These are phyloP conservation scores for Monarcha castaneiventris DNA, from an alignment of 2,113 vertebrate species.

Conservation along the genomic window DNA sequence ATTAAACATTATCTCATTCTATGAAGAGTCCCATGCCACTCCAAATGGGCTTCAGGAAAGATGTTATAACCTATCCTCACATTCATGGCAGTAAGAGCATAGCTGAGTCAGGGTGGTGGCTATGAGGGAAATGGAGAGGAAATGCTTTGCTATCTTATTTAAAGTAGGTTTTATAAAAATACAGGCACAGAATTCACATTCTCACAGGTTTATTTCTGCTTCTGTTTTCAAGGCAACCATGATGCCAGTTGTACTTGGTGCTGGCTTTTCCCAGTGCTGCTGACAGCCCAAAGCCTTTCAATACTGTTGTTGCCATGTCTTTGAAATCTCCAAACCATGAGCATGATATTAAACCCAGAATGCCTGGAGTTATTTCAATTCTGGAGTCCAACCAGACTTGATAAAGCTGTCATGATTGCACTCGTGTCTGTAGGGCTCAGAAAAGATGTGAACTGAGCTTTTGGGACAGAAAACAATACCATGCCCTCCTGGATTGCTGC, in stretches of 20 bases:
- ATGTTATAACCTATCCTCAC: neutral
- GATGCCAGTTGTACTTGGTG: neutral
- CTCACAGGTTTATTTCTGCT: neutral
- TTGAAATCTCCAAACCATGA: neutral
- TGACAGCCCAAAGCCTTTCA: neutral
- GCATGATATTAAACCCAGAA: neutral
- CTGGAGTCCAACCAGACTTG: neutral
- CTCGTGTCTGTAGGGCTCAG: neutral
- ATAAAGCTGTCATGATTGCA: conserved; percentile 7
- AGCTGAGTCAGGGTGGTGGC: neutral
- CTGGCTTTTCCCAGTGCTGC: neutral
- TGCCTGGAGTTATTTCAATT: neutral
- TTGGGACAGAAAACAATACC: neutral
- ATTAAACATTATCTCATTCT: neutral
- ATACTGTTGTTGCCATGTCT: neutral
- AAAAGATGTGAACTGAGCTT: neutral
- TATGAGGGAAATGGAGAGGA: neutral
- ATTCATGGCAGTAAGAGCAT: neutral
- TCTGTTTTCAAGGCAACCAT: neutral
- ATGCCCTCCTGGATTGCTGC: neutral
- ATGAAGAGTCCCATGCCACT: neutral
- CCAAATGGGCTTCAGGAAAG: neutral
- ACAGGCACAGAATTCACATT: neutral
- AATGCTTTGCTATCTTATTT: neutral
- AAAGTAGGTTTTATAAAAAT: neutral